These are phyloP conservation scores for Zhuqinia jingwanae DNA, from an alignment of 2,888 invertebrate species.

Conservation along the genomic window DNA sequence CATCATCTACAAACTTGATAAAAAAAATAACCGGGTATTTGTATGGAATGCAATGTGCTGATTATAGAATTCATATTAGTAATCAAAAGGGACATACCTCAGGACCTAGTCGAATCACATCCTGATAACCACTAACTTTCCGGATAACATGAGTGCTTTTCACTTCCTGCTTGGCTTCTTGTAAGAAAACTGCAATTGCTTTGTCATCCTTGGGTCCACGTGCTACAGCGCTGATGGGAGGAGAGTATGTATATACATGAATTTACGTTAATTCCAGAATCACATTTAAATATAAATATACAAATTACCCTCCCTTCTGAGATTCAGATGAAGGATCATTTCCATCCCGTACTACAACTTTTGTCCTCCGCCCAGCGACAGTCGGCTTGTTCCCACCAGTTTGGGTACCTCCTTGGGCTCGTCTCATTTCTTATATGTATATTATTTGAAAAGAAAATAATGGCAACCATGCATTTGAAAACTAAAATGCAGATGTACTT, in stretches of 20 bases:
- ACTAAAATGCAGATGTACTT: not conserved
- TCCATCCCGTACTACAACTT: slow-evolving; percentile 31
- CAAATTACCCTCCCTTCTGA: slow-evolving; percentile 48
- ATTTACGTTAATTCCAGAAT: no score
- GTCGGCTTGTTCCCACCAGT: not conserved
- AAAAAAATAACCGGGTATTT: not conserved
- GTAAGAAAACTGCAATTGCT: slow-evolving; percentile 72
- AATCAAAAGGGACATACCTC: slow-evolving; percentile 67
- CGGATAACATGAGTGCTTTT: slow-evolving; percentile 64
- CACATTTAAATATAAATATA: not conserved
- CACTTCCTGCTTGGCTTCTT: slow-evolving; percentile 66
- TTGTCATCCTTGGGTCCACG: slow-evolving; percentile 64
- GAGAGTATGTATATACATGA: no score
- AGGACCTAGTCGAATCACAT: slow-evolving; percentile 75
- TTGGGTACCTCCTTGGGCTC: not conserved
- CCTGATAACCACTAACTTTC: slow-evolving; percentile 70
- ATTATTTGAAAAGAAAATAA: not conserved
- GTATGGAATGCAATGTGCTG: not conserved
- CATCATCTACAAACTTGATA: slow-evolving; percentile 75
- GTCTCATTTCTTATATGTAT: slow-evolving; percentile 6
- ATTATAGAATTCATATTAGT: not conserved
- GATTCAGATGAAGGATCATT: slow-evolving; percentile 48
- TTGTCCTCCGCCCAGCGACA: slow-evolving; percentile 9
- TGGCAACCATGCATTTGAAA: no score
- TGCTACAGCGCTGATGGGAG: slow-evolving; percentile 31